Evolutionary conservation across 23 tunicate species (phyloP), one percentile per base, ranked within the genome.

Genomic region (Diplosoma virens): DNA sequence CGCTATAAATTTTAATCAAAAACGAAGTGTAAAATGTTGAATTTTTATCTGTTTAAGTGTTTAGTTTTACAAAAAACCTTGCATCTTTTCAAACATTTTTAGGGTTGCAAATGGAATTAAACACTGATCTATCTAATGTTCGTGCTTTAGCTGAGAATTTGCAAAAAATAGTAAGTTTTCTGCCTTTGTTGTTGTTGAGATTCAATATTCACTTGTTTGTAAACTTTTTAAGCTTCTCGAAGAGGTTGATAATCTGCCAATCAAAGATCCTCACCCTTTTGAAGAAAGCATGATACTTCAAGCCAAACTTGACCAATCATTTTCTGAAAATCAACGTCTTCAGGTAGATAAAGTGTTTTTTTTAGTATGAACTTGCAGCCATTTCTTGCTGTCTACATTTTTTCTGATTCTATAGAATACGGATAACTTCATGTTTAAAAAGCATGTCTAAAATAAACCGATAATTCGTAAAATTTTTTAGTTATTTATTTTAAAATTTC

Each of bases 291-390:
- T 34, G 1, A 33, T 68, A 22, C 32, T 80, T 30, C 70, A 26
- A 80, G 77, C 85, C 6, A 21, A 76, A 68, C 18, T 80, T 11
- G 77, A 80, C n/a, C 77, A 80, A 52, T 9, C 77, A 3, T 17
- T 16, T 30, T 2, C 21, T 2, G 77, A 67, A 22, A 80, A 58
- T 1, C 32, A 67, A 52, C 37, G 64, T 2, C 33, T 80, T 31
- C 52, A 67, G 85, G 85, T 69, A 11, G n/a, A n/a, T n/a, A n/a
- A n/a, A n/a, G n/a, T n/a, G n/a, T n/a, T n/a, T n/a, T n/a, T n/a
- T n/a, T n/a, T n/a, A n/a, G n/a, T n/a, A n/a, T n/a, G n/a, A n/a
- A n/a, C n/a, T n/a, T n/a, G n/a, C n/a, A n/a, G n/a, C n/a, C n/a
- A n/a, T n/a, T n/a, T n/a, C n/a, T n/a, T n/a, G n/a, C n/a, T n/a